Evolutionary conservation across 2,888 invertebrate species (phyloP), one percentile per base, ranked within the genome.

Genomic region (Phlogophora meticulosa): DNA sequence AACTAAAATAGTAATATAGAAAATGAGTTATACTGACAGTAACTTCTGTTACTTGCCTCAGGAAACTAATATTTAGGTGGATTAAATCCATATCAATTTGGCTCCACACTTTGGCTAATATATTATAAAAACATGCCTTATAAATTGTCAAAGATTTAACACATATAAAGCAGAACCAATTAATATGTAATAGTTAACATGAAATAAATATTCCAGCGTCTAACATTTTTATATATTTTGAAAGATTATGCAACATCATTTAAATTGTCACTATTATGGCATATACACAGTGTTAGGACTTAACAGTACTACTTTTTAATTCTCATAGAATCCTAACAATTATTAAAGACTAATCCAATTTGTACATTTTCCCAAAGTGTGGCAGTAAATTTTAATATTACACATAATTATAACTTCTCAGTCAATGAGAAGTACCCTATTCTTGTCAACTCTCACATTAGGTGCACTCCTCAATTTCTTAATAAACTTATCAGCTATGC

Each of bases 391-490:
- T 58, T 57, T 32, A 55, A 13, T 72, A 57, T 51, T 48, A 72
- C 0, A 11, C 22, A 55, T 46, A 57, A 57, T 40, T 52, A 46
- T 34, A 52, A 71, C 51, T 52, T 59, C 61, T 85, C 86, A 91
- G 59, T 91, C 87, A 76, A 92, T 80, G 53, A 95, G 88, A 58
- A 87, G 79, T n/a, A 97, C 97, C 88, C 96, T 94, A 83, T 97
- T 96, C 80, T 97, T 96, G 56, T 96, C 95, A 61, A 98, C 93
- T 81, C 94, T 92, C 52, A 98, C 92, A 84, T 96, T 96, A n/a
- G 96, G 92, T 32, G 96, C 96, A 90, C 97, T 97, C 69, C 96
- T 96, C 20, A 98, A 85, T 85, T 97, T 97, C 84, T 97, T 98
- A 42, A 96, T 96, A 85, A 98, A 97, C 86, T 97, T 97, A 78